Evolutionary conservation across 2,888 invertebrate genomes (phyloP), one percentile per base, ranked within the genome.

Genomic region (Drosophila robusta): DNA sequence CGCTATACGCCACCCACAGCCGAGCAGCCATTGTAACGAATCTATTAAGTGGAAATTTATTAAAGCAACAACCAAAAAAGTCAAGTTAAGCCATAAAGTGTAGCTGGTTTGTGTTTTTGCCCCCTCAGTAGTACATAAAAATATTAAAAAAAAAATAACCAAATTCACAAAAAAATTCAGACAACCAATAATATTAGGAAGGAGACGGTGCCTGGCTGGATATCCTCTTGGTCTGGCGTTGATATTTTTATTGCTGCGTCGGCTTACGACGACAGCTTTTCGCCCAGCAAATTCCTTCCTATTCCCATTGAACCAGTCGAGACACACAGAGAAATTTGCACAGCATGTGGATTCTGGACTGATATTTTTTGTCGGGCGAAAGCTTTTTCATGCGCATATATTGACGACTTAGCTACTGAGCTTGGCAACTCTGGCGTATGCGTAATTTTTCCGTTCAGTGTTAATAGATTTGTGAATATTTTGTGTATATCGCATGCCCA

Each of bases 1-100:
- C 24, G 58, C 39, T 22, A 22, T 38, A 50, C 47, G 44, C 55
- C 47, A 46, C 60, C 61, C 60, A 55, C 36, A 51, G 61, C 57
- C 55, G 66, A 55, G 62, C 79, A 75, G 76, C 58, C 74, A 87
- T 85, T 77, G 75, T 86, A 80, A 81, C 86, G 84, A 87, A 89
- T 87, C 86, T 87, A 87, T 87, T 87, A 87, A 87, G 88, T 86
- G 84, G 78, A 87, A 89, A 89, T 89, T 89, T 89, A 86, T 89
- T 84, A 86, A 80, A 77, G 82, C 81, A 77, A 80, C 71, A 70
- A 47, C 42, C 69, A 63, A 49, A 14, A 54, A 61, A 68, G 55
- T 61, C 56, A 79, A 74, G 74, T 82, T 78, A 63, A 80, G 82
- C 82, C 80, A 80, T 87, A 80, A 89, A 89, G 78, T 78, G 70